Evolutionary conservation across 2,797 vertebrate genomes (phyloP).

Genomic region (Crenuchus spilurus): DNA sequence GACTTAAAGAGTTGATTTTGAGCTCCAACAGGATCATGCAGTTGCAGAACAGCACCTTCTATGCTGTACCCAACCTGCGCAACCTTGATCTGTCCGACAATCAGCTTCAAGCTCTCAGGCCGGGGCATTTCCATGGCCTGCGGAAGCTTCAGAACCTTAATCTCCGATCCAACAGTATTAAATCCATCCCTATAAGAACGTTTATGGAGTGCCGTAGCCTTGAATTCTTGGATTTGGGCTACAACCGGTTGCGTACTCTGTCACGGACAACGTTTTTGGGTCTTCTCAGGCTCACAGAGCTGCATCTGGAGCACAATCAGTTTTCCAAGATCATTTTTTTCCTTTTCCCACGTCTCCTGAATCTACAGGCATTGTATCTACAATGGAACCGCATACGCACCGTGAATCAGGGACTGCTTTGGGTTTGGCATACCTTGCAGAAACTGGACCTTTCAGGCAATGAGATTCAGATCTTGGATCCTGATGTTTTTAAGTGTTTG

Average conservation of each 20-base stretch:
- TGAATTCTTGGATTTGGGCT: constrained; percentile 94
- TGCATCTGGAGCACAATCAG: constrained; percentile 96
- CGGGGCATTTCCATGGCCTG: constrained; percentile 91
- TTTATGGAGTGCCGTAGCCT: constrained; percentile 96
- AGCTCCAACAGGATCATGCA: constrained; percentile 93
- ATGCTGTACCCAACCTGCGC: constrained; percentile 89
- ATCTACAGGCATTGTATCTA: constrained; percentile 90
- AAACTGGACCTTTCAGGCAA: constrained; percentile 96
- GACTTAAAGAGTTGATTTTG: constrained; percentile 94
- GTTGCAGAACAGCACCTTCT: constrained; percentile 91
- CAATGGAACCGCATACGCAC: constrained; percentile 96
- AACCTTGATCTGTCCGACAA: constrained; percentile 96
- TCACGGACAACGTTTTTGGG: constrained; percentile 93
- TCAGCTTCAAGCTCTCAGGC: constrained; percentile 87
- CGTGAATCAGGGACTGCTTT: constrained; percentile 87
- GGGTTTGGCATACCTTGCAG: constrained; percentile 93
- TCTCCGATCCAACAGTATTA: constrained; percentile 90
- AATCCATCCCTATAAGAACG: constrained; percentile 85
- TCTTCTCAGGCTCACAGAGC: constrained; percentile 88
- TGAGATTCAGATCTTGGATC: constrained; percentile 85
- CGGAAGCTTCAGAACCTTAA: constrained; percentile 93
- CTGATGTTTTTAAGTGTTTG: constrained; percentile 90
- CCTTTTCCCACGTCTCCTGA: constrained; percentile 93
- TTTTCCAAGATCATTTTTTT: constrained; percentile 96
- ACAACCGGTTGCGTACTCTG: constrained; percentile 90